Percentiles rank a stretch among this genome's conserved stretches.
Conservation (phyloP, 2,113 vertebrate genomes). For the Zingel zingel region DNA sequence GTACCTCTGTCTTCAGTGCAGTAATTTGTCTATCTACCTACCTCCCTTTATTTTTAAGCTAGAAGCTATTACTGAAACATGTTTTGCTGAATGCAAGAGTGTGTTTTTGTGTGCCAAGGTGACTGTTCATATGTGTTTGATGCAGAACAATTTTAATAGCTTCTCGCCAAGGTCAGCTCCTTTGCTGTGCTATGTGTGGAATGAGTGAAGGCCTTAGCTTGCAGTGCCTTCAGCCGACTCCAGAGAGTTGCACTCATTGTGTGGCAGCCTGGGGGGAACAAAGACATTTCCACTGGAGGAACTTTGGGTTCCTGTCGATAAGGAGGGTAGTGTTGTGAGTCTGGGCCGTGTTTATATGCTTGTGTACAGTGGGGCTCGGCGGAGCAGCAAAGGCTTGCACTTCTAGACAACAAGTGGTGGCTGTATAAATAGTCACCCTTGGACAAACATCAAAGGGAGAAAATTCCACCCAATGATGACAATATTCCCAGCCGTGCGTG, state of each 20-base stretch:
- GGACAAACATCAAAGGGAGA: conserved; percentile 80
- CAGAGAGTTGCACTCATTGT: conserved; percentile 85
- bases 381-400: conserved; percentile 68
- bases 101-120: conserved; percentile 53
- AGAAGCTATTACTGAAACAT: neutral
- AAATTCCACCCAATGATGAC: conserved; percentile 72
- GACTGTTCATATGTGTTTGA: conserved; percentile 31
- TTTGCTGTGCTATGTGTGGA: conserved; percentile 71
- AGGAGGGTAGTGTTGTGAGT: conserved; percentile 77
- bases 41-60: conserved; percentile 21
- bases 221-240: conserved; percentile 76
- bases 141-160: conserved; percentile 70
- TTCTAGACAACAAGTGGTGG: conserved; percentile 81
- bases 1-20: neutral
- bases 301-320: conserved; percentile 88
- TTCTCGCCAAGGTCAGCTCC: conserved; percentile 73
- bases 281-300: conserved; percentile 87
- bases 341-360: conserved; percentile 79
- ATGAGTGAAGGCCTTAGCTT: conserved; percentile 71
- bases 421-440: conserved; percentile 82
- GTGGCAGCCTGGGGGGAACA: conserved; percentile 82
- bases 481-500: conserved; percentile 39
- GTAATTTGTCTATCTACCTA: neutral
- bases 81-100: conserved; percentile 28
- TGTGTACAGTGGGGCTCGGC: conserved; percentile 76